Conservation (phyloP, 1,140 invertebrate genomes). For the Hypsibius dujardini region DNA sequence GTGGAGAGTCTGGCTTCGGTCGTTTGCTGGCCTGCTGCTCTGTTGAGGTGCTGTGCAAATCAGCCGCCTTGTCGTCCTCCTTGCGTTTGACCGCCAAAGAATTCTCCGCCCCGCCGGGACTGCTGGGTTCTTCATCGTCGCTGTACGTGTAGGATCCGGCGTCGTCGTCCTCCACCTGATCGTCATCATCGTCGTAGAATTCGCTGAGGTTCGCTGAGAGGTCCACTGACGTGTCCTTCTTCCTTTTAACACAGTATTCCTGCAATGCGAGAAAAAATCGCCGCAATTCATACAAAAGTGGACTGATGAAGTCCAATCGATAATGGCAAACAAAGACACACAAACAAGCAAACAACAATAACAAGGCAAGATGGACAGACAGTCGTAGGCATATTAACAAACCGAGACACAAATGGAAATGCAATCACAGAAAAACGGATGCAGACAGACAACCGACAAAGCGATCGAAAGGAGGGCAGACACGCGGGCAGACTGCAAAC, state of each 20-base stretch:
- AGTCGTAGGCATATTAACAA: too few relatives aligned
- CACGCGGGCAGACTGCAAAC: too few relatives aligned
- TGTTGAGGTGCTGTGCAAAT: neutral
- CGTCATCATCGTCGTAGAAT: neutral
- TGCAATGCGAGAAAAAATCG: too few relatives aligned
- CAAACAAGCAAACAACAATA: too few relatives aligned
- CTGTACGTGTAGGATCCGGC: neutral
- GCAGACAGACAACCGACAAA: too few relatives aligned
- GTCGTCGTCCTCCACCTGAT: neutral
- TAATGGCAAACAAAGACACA: too few relatives aligned
- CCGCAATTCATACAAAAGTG: too few relatives aligned
- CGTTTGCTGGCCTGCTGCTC: neutral
- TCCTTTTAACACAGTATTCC: conserved; percentile 1
- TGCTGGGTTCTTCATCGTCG: neutral
- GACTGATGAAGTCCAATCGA: too few relatives aligned
- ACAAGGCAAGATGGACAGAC: too few relatives aligned
- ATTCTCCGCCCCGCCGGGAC: neutral
- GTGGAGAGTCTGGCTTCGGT: neutral
- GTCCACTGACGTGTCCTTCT: neutral
- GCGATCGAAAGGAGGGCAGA: too few relatives aligned
- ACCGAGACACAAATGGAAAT: too few relatives aligned
- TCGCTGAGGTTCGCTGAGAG: neutral
- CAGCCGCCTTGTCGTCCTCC: neutral
- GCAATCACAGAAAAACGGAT: too few relatives aligned
- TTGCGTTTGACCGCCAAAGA: neutral